Conservation (phyloP, 2,113 vertebrate species). For the Cromileptes altivelis region DNA sequence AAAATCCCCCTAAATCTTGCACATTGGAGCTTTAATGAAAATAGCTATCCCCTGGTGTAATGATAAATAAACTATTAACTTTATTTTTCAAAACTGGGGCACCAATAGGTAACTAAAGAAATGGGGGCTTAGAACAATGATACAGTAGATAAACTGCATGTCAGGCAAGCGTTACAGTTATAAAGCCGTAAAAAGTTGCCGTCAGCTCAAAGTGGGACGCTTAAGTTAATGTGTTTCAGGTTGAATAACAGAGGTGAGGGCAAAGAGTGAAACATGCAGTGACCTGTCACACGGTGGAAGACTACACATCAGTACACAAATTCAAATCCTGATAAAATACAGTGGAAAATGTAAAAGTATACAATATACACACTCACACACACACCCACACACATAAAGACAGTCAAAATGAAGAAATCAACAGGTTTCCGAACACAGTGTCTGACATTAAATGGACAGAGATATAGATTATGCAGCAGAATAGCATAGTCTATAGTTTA, state of each 20-base stretch:
- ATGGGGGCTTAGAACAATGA: not conserved
- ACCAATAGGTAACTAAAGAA: not conserved
- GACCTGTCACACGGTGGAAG: constrained; percentile 22
- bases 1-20: no score
- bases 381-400: not conserved
- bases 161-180: not conserved
- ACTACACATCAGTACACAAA: constrained; percentile 18
- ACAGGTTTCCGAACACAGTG: not conserved
- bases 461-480: constrained; percentile 44
- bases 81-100: not conserved
- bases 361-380: not conserved
- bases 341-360: not conserved
- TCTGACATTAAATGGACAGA: constrained; percentile 1
- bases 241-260: constrained; percentile 29
- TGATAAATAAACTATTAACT: not conserved
- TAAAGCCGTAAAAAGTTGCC: constrained; percentile 12
- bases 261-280: constrained; percentile 59
- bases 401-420: not conserved
- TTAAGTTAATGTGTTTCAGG: constrained; percentile 10
- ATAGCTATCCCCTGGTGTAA: no score
- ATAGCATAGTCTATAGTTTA: constrained; percentile 38
- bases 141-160: not conserved
- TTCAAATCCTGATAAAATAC: not conserved
- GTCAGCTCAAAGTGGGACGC: constrained; percentile 73
- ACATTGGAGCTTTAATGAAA: no score